Conservation (phyloP, 1,140 invertebrate species). For the Drosophila santomea region DNA sequence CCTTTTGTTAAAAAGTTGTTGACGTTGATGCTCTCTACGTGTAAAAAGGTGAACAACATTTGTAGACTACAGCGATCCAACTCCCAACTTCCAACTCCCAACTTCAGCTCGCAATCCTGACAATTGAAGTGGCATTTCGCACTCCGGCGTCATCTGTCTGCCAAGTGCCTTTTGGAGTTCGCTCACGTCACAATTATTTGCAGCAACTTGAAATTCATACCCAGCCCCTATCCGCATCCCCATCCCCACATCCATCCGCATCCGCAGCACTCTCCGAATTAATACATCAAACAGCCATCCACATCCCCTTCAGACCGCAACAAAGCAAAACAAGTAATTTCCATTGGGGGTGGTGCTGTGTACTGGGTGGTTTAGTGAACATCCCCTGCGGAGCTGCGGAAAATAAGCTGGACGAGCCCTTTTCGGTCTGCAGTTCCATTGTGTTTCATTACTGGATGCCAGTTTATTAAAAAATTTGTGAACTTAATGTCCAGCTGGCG, state of each 20-base stretch:
- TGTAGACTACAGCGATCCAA: slow-evolving; percentile 57
- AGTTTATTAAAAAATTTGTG: slow-evolving; percentile 82
- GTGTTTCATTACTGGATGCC: slow-evolving; percentile 65
- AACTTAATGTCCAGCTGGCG: slow-evolving; percentile 48
- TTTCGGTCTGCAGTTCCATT: slow-evolving; percentile 40
- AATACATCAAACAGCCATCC: slow-evolving; percentile 64
- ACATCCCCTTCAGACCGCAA: slow-evolving; percentile 52
- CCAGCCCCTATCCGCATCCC: slow-evolving; percentile 1
- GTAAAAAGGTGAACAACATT: slow-evolving; percentile 81
- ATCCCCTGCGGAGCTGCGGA: not conserved
- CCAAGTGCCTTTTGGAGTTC: slow-evolving; percentile 67
- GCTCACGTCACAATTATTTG: slow-evolving; percentile 80
- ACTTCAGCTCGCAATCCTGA: slow-evolving; percentile 37
- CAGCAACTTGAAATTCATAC: slow-evolving; percentile 79
- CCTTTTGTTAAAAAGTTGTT: slow-evolving; percentile 80
- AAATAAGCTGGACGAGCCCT: slow-evolving; percentile 25
- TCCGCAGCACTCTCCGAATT: slow-evolving; percentile 39
- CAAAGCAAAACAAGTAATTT: slow-evolving; percentile 71
- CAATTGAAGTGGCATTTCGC: slow-evolving; percentile 76
- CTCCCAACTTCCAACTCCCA: not conserved
- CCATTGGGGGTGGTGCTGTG: slow-evolving; percentile 24
- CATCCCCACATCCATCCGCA: no score
- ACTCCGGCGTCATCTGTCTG: slow-evolving; percentile 63
- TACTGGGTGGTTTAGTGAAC: no score
- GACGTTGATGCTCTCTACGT: slow-evolving; percentile 78